Conservation (phyloP, 1,140 invertebrate genomes). For the Lasaia peninsularis region DNA sequence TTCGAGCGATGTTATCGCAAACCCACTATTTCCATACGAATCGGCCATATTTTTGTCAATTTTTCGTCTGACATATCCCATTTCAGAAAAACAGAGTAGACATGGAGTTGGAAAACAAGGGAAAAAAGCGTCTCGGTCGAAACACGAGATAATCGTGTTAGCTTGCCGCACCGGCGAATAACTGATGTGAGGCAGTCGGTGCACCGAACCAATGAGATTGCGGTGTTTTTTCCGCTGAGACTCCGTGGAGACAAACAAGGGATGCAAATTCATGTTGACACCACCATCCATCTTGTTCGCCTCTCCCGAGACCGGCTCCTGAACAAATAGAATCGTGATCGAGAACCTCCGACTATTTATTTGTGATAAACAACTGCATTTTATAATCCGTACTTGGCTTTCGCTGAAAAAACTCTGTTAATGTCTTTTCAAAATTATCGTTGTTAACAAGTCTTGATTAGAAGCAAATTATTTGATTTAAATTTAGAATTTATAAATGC, state of each 20-base stretch:
- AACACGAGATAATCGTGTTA: conserved; percentile 75
- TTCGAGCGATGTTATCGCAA: conserved; percentile 66
- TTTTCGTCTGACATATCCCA: conserved; percentile 75
- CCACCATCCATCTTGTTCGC: conserved; percentile 73
- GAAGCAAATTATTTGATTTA: too few relatives aligned
- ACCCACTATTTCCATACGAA: conserved; percentile 69
- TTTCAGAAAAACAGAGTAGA: conserved; percentile 75
- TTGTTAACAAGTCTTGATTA: too few relatives aligned
- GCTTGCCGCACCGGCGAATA: conserved; percentile 58
- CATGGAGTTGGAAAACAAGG: conserved; percentile 72
- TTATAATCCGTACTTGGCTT: too few relatives aligned
- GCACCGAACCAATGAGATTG: conserved; percentile 72
- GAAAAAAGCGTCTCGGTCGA: conserved; percentile 67
- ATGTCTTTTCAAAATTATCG: too few relatives aligned
- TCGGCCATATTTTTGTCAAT: conserved; percentile 74
- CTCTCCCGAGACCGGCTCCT: conserved; percentile 60
- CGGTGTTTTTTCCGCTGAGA: conserved; percentile 66
- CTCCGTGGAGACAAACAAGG: conserved; percentile 69
- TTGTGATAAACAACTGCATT: too few relatives aligned
- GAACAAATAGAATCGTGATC: conserved; percentile 70
- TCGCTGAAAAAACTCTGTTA: too few relatives aligned
- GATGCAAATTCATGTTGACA: conserved; percentile 76
- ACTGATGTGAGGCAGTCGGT: conserved; percentile 57
- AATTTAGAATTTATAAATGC: too few relatives aligned
- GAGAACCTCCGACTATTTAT: conserved; percentile 55